Percentiles rank a stretch among this genome's conserved stretches.
Evolutionary conservation across 2,888 invertebrate genomes (phyloP).

Genomic region (Allygus modestus): DNA sequence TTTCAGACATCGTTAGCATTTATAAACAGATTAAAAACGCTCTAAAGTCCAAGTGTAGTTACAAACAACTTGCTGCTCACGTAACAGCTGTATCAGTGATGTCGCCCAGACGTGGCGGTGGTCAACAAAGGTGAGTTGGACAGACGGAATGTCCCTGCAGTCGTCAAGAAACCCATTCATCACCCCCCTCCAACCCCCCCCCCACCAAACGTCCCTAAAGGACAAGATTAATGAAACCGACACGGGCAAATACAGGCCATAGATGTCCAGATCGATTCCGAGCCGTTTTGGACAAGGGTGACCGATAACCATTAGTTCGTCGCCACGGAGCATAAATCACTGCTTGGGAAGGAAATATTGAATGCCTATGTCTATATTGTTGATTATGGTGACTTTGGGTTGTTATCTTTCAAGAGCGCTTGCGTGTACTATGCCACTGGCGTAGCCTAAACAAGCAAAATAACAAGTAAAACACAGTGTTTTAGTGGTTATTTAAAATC

Average conservation of each 20-base stretch:
- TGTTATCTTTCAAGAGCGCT: too few relatives aligned
- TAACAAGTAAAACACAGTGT: too few relatives aligned
- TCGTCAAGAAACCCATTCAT: constrained; percentile 29
- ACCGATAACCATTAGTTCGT: constrained; percentile 20
- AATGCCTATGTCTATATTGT: not conserved
- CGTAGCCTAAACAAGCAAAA: too few relatives aligned
- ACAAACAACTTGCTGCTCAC: too few relatives aligned
- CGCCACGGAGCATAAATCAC: not conserved
- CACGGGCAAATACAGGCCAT: constrained; percentile 50
- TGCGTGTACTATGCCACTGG: too few relatives aligned
- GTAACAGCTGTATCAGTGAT: too few relatives aligned
- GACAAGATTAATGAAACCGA: constrained; percentile 45
- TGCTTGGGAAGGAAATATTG: not conserved
- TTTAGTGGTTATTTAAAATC: too few relatives aligned
- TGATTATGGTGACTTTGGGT: too few relatives aligned
- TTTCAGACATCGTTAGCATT: too few relatives aligned
- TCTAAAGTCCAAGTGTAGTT: too few relatives aligned
- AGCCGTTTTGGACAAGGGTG: constrained; percentile 21
- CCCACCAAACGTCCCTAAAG: not conserved
- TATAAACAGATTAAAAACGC: too few relatives aligned
- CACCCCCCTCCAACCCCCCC: not conserved
- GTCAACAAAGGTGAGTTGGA: not conserved
- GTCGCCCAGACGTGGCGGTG: not conserved
- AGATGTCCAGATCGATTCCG: constrained; percentile 32
- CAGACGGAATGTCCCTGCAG: not conserved